phyloP scores from a whole-genome alignment of 2,888 invertebrate species.

The Caenorhabditis drosophilae region DNA sequence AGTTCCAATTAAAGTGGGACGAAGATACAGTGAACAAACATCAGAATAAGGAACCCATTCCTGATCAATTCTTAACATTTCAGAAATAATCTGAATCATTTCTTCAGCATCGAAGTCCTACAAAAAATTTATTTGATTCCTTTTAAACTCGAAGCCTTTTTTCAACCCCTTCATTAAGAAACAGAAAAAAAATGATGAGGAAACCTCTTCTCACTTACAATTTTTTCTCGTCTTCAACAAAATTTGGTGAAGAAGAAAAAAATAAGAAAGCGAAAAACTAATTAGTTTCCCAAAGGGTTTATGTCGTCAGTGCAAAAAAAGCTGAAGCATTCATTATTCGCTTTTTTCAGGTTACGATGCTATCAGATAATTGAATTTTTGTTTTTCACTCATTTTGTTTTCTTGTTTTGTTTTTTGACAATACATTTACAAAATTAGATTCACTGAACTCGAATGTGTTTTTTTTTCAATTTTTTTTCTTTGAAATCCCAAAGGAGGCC shows the following conservation, averaged over 20 bases:
- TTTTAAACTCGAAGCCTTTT: neutral
- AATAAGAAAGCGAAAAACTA: neutral
- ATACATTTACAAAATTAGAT: too few relatives aligned
- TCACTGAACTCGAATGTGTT: too few relatives aligned
- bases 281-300: conserved; percentile 10
- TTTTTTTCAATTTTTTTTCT: too few relatives aligned
- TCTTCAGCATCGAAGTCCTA: conserved; percentile 84
- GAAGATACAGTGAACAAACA: conserved; percentile 88
- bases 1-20: conserved; percentile 93
- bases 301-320: too few relatives aligned
- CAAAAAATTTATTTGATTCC: conserved; percentile 22
- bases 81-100: conserved; percentile 82
- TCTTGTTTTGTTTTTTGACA: neutral
- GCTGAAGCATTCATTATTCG: too few relatives aligned
- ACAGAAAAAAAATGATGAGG: neutral
- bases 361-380: conserved; percentile 22
- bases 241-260: too few relatives aligned
- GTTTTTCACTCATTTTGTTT: neutral
- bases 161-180: conserved; percentile 2
- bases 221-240: too few relatives aligned
- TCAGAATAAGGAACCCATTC: conserved; percentile 93
- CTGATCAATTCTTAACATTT: conserved; percentile 87
- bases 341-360: too few relatives aligned
- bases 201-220: too few relatives aligned
- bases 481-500: neutral